Percentiles rank a stretch among this genome's conserved stretches.
These are phyloP conservation scores for Lasioglossum oenotherae DNA, from an alignment of 2,888 invertebrate species.

Conservation along the genomic window DNA sequence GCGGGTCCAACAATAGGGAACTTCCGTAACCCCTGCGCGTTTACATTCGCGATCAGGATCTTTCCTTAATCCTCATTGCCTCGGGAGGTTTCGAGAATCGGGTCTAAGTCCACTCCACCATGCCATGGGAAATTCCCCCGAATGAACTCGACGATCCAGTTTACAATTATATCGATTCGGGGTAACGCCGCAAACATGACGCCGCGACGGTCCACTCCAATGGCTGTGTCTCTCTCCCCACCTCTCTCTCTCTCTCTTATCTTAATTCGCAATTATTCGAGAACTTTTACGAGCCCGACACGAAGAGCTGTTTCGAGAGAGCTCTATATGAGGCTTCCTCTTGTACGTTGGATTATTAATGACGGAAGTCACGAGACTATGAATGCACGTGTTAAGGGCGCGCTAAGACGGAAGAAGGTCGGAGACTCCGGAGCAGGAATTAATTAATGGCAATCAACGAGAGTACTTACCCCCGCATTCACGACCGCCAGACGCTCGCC, in stretches of 20 bases:
- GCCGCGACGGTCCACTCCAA: background rate
- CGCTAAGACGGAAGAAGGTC: constrained; percentile 58
- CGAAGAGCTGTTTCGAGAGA: background rate
- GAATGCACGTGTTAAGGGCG: constrained; percentile 44
- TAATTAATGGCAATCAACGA: constrained; percentile 69
- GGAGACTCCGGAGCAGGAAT: constrained; percentile 62
- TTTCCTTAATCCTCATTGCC: constrained; percentile 66
- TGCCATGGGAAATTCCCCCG: constrained; percentile 33
- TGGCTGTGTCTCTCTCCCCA: background rate
- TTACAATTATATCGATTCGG: constrained; percentile 49
- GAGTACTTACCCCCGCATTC: constrained; percentile 57
- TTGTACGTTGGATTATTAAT: constrained; percentile 51
- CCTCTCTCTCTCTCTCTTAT: background rate
- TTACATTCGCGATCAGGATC: constrained; percentile 70
- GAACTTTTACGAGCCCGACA: background rate
- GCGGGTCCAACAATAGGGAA: constrained; percentile 65
- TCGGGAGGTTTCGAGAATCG: constrained; percentile 68
- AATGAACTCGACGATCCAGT: constrained; percentile 59
- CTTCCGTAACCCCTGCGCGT: constrained; percentile 59
- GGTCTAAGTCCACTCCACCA: constrained; percentile 60
- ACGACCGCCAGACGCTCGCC: constrained; percentile 28
- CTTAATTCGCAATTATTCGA: constrained; percentile 6
- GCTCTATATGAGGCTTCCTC: background rate
- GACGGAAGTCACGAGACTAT: constrained; percentile 49
- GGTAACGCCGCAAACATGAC: background rate